Evolutionary conservation across 2,113 vertebrate genomes (phyloP), one percentile per base, ranked within the genome.

Genomic region (Gallinago paraguaiae): DNA sequence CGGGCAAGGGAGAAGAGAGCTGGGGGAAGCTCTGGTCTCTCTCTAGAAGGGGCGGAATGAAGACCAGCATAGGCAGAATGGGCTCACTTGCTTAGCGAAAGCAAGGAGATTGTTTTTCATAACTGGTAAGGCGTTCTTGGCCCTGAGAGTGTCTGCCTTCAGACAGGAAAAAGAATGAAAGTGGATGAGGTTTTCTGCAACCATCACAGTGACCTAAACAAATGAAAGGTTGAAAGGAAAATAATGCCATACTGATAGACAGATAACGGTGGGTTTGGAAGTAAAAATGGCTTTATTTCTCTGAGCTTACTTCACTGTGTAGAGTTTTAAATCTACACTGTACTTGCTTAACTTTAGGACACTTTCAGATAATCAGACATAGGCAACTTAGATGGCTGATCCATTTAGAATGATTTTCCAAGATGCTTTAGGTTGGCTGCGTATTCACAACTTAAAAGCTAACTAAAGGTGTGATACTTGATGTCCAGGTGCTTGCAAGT

Each of bases 401-500:
- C 23, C 28, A 39, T 75, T 72, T 54, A 33, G 54, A 95, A 77
- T 30, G 3, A 24, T 75, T 85, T 91, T 87, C 27, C 33, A 54
- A 41, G 61, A 76, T 81, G 59, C 67, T 4, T 28, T 37, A 53
- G 39, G 31, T 35, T 69, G 67, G 27, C 64, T 82, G 63, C n/a
- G 27, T 50, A 31, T 69, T 74, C 37, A 19, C 37, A 56, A 4
- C 27, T 93, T 35, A 51, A 45, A 77, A 39, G 31, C n/a, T 71
- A 41, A 31, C 69, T 78, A 37, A 63, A 72, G 10, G 22, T 76
- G 28, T 76, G 56, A 64, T 68, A 15, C 46, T 94, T 91, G 10
- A 74, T 87, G 16, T 80, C 72, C 92, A 99, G 99, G 82, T 97
- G 95, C 82, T 96, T 98, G 51, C 93, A 97, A 69, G 93, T 95